Percentiles rank a stretch among this genome's conserved stretches.
Conservation (phyloP, 2,888 invertebrate genomes). For the Physocephala rufipes region DNA sequence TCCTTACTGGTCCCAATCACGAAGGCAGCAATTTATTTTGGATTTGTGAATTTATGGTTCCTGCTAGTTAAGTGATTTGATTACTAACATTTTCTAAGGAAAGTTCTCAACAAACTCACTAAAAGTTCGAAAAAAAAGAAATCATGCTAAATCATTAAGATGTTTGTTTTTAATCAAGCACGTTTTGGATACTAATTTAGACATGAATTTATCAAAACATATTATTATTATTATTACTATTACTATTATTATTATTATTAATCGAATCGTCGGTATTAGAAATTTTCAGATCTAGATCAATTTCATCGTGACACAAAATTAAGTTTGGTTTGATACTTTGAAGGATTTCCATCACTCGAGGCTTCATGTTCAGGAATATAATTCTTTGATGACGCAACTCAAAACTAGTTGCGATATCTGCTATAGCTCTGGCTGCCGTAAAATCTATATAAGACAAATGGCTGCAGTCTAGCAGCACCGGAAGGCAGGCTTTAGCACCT, state of each 20-base stretch:
- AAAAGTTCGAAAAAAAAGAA: too few species aligned
- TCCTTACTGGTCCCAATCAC: too few species aligned
- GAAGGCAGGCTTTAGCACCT: slow-evolving; percentile 71
- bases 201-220: not conserved
- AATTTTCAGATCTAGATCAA: slow-evolving; percentile 45
- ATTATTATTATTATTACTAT: not conserved
- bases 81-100: too few species aligned
- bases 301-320: slow-evolving; percentile 56
- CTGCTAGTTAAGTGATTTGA: too few species aligned
- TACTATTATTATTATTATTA: not conserved
- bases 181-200: not conserved
- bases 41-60: too few species aligned
- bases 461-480: slow-evolving; percentile 87
- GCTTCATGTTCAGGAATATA: slow-evolving; percentile 86
- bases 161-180: too few species aligned
- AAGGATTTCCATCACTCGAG: slow-evolving; percentile 82
- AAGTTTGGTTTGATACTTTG: slow-evolving; percentile 69
- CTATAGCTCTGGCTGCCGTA: slow-evolving; percentile 84
- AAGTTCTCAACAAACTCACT: too few species aligned
- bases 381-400: slow-evolving; percentile 76
- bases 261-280: not conserved
- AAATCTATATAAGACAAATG: slow-evolving; percentile 89
- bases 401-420: slow-evolving; percentile 79
- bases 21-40: too few species aligned
- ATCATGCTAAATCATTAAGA: too few species aligned